Evolutionary conservation across 1,140 invertebrate species (phyloP).

Genomic region (Melanaphis sacchari): DNA sequence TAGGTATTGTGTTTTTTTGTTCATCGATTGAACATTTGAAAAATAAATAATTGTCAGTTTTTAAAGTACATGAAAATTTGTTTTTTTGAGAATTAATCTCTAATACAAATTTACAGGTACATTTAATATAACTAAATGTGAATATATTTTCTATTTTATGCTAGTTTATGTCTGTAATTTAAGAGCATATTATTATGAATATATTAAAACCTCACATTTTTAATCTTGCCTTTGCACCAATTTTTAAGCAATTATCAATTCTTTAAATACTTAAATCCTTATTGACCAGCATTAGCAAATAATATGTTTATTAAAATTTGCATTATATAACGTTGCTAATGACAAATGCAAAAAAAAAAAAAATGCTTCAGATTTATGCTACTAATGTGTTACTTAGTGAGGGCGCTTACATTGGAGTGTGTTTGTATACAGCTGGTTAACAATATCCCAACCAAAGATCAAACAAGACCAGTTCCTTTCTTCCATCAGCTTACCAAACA

Average conservation of each 20-base stretch:
- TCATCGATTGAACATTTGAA: background rate
- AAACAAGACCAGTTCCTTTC: constrained; percentile 55
- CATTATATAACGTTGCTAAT: constrained; percentile 55
- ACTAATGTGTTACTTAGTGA: constrained; percentile 58
- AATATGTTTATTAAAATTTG: constrained; percentile 48
- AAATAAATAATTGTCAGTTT: background rate
- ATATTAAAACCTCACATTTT: constrained; percentile 29
- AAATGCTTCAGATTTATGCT: constrained; percentile 58
- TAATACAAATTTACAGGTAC: background rate
- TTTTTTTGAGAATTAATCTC: constrained; percentile 27
- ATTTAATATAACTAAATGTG: background rate
- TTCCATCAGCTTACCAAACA: constrained; percentile 55
- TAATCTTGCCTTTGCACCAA: background rate
- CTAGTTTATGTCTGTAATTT: constrained; percentile 7
- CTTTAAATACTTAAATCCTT: background rate
- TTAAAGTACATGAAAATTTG: background rate
- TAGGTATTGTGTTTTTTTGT: constrained; percentile 8
- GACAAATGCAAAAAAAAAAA: constrained; percentile 49
- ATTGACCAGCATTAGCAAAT: constrained; percentile 37
- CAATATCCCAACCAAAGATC: constrained; percentile 53
- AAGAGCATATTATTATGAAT: constrained; percentile 19
- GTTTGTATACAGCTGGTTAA: constrained; percentile 57
- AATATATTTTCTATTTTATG: constrained; percentile 25
- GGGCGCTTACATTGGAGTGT: constrained; percentile 58
- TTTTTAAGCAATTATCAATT: background rate